phyloP scores from a whole-genome alignment of 2,797 vertebrate genomes.

The Oreochromis mossambicus region DNA sequence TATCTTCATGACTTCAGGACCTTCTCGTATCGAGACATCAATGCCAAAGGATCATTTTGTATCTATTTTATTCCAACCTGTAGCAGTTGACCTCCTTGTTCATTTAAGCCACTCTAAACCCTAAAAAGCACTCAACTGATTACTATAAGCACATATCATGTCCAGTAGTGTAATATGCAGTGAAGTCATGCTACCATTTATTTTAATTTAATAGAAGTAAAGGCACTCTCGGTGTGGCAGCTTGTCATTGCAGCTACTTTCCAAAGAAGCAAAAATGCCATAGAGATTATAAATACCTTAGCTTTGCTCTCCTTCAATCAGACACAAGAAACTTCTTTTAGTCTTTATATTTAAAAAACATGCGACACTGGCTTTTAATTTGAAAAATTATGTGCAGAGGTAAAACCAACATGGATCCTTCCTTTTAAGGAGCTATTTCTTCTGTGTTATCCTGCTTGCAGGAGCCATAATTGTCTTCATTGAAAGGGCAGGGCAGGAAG shows the following conservation, averaged over 20 bases:
- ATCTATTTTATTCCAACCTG: not conserved
- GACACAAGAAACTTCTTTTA: not conserved
- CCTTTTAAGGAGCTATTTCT: conserved; percentile 70
- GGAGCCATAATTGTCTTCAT: conserved; percentile 73
- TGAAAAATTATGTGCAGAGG: conserved; percentile 51
- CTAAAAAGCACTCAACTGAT: not conserved
- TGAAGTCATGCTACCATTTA: not conserved
- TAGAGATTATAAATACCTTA: not conserved
- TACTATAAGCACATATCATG: too few species aligned
- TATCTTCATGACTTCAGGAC: not conserved
- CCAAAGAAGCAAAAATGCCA: not conserved
- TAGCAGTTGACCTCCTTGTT: not conserved
- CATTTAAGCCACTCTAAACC: not conserved
- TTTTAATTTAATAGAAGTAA: not conserved
- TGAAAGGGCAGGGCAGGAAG: conserved; percentile 75
- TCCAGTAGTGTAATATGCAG: not conserved
- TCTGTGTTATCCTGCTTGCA: conserved; percentile 57
- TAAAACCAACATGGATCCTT: conserved; percentile 53
- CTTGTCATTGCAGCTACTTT: not conserved
- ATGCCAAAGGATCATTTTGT: not conserved
- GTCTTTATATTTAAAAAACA: conserved; percentile 28
- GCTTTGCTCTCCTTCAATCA: not conserved
- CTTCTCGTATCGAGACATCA: not conserved
- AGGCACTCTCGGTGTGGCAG: not conserved
- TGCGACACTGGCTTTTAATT: conserved; percentile 41